These are phyloP conservation scores for Mythimna vitellina DNA, from an alignment of 2,888 invertebrate genomes.

Conservation along the genomic window DNA sequence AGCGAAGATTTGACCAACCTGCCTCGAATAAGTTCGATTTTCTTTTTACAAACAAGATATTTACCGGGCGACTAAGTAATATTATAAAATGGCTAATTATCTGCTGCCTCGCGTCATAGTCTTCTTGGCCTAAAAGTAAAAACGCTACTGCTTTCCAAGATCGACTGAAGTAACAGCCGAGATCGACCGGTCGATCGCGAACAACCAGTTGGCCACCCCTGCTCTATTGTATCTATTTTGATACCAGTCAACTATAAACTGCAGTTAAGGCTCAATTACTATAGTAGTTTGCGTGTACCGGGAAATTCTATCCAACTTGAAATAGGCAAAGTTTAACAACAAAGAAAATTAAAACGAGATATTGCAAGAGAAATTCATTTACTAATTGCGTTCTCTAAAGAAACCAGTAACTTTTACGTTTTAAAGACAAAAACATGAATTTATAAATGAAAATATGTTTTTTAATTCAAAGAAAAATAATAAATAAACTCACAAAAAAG, in stretches of 20 bases:
- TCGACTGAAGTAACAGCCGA: too few relatives aligned
- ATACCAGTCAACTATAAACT: conserved; percentile 38
- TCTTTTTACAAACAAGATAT: too few relatives aligned
- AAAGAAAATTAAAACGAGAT: conserved; percentile 6
- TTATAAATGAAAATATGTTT: not conserved
- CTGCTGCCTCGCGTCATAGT: too few relatives aligned
- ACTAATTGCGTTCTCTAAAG: not conserved
- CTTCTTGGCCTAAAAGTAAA: too few relatives aligned
- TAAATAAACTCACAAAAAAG: conserved; percentile 17
- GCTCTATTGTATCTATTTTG: conserved; percentile 36
- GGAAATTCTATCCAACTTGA: conserved; percentile 33
- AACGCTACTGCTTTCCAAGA: too few relatives aligned
- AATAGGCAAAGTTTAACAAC: conserved; percentile 34
- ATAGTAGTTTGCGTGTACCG: conserved; percentile 19
- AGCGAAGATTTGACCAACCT: too few relatives aligned
- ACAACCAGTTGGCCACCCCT: too few relatives aligned
- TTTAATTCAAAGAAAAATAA: not conserved
- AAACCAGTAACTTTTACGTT: not conserved
- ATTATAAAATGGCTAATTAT: too few relatives aligned
- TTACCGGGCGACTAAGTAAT: too few relatives aligned
- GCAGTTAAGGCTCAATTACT: conserved; percentile 50
- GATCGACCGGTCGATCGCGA: too few relatives aligned
- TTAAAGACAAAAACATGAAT: not conserved
- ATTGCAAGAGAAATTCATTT: conserved; percentile 3
- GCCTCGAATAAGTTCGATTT: too few relatives aligned